phyloP scores from a whole-genome alignment of 2,113 vertebrate species.

The Prionailurus bengalensis region DNA sequence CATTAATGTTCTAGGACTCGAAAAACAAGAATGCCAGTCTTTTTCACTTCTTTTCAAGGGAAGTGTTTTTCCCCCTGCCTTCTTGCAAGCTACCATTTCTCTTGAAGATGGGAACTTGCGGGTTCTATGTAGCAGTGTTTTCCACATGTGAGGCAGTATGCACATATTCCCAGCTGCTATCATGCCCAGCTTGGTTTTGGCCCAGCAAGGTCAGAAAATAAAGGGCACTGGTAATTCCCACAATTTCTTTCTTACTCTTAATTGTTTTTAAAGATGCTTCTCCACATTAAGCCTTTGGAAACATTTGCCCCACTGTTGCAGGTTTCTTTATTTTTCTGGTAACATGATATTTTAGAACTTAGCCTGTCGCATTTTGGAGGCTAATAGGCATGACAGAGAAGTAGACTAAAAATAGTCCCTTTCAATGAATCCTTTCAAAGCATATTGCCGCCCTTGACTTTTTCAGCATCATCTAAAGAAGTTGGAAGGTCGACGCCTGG shows the following conservation, averaged over 20 bases:
- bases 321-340: background rate
- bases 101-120: background rate
- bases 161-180: background rate
- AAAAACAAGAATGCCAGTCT: background rate
- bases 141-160: accelerated
- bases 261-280: background rate
- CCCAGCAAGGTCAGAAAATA: background rate
- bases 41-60: background rate
- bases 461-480: slow-evolving; percentile 98
- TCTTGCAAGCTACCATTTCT: background rate
- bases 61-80: background rate
- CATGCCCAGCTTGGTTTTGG: background rate
- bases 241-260: background rate
- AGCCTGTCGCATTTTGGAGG: background rate
- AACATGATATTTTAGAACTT: background rate
- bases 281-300: background rate
- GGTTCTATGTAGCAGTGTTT: background rate
- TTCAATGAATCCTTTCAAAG: background rate
- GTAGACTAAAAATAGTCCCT: background rate
- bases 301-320: background rate
- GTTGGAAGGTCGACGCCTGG: slow-evolving; percentile 96
- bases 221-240: background rate
- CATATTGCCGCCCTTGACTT: background rate
- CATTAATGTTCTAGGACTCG: background rate
- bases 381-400: background rate